phyloP scores from a whole-genome alignment of 2,797 vertebrate species.

The Phaenicophaeus curvirostris region DNA sequence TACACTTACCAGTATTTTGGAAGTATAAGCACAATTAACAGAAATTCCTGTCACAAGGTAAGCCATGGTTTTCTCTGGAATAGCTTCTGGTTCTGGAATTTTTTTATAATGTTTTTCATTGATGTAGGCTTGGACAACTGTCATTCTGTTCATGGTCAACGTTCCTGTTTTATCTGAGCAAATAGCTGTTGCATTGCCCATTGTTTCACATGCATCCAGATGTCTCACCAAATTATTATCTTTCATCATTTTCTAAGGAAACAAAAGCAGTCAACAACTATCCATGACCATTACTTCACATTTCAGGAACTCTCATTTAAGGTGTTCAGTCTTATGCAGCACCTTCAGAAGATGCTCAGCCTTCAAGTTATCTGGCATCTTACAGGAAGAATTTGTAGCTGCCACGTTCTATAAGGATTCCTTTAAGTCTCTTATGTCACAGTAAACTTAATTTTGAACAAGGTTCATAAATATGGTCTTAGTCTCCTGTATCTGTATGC shows the following conservation, averaged over 20 bases:
- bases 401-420: neutral
- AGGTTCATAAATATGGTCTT: neutral
- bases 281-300: neutral
- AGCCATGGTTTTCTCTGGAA: constrained; percentile 88
- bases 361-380: neutral
- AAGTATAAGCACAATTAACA: constrained; percentile 98
- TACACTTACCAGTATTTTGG: constrained; percentile 94
- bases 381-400: neutral
- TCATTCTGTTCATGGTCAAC: constrained; percentile 99
- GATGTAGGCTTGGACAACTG: constrained; percentile 92
- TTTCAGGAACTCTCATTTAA: constrained; percentile 12
- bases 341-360: neutral
- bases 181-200: constrained; percentile 99
- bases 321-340: neutral
- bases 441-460: neutral
- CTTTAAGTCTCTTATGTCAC: neutral
- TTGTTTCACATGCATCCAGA: constrained; percentile 98
- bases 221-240: constrained; percentile 98
- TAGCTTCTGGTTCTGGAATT: constrained; percentile 90
- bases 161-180: constrained; percentile 99
- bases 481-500: neutral
- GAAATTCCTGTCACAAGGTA: constrained; percentile 93
- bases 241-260: constrained; percentile 98
- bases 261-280: constrained; percentile 36
- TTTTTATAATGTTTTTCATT: constrained; percentile 92